phyloP scores from a whole-genome alignment of 2,113 vertebrate species.

The Coptodon bakossiorum region DNA sequence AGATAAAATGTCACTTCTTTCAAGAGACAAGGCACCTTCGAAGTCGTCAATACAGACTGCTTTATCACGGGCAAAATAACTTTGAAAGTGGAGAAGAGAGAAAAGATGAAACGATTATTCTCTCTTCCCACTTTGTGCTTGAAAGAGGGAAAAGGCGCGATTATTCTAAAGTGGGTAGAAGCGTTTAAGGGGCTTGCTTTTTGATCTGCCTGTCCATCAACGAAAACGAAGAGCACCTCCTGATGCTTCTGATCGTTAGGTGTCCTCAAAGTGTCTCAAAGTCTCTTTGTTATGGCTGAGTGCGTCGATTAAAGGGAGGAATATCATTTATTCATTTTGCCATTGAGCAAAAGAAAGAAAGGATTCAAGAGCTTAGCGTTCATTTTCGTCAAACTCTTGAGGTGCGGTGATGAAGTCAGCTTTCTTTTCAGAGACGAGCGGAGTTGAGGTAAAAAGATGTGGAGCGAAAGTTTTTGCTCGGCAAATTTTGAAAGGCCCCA shows the following conservation, averaged over 20 bases:
- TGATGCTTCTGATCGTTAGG: conserved; percentile 65
- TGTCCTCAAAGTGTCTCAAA: conserved; percentile 75
- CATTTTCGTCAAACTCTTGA: conserved; percentile 62
- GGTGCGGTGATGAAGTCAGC: conserved; percentile 62
- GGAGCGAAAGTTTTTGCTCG: conserved; percentile 34
- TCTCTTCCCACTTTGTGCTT: conserved; percentile 58
- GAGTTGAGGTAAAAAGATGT: conserved; percentile 24
- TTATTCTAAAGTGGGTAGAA: conserved; percentile 60
- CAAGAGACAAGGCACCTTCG: conserved; percentile 61
- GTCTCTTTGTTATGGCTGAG: conserved; percentile 67
- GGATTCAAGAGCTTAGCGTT: conserved; percentile 58
- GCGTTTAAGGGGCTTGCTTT: conserved; percentile 58
- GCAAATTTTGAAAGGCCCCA: conserved; percentile 47
- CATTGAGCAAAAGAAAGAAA: conserved; percentile 43
- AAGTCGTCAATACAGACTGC: conserved; percentile 62
- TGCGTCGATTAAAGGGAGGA: conserved; percentile 61
- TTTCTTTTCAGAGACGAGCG: conserved; percentile 50
- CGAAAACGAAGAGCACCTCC: conserved; percentile 42
- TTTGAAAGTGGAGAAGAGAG: conserved; percentile 50
- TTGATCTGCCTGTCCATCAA: conserved; percentile 67
- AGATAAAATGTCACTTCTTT: conserved; percentile 72
- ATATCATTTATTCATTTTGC: conserved; percentile 73
- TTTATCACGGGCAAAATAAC: conserved; percentile 68
- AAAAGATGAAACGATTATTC: conserved; percentile 56
- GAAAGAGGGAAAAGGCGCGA: conserved; percentile 49